These are phyloP conservation scores for Styela plicata DNA, from an alignment of 23 tunicate genomes.

Conservation along the genomic window DNA sequence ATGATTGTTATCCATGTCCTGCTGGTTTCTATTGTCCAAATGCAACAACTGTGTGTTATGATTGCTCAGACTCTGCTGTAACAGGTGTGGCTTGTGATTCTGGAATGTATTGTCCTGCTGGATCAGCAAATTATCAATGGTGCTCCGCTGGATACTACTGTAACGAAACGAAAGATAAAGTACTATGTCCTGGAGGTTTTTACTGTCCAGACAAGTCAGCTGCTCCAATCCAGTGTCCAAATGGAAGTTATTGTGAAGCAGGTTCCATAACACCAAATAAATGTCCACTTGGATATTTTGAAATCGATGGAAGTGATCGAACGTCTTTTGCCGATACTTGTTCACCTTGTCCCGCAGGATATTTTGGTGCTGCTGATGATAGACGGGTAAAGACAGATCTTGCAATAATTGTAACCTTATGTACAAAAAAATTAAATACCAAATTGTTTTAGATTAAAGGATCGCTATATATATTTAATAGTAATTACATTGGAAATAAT, in stretches of 20 bases:
- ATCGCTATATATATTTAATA: no score
- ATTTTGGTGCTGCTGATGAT: slow-evolving; percentile 55
- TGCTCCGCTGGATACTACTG: slow-evolving; percentile 89
- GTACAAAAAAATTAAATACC: no score
- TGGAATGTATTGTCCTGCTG: slow-evolving; percentile 78
- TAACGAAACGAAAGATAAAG: slow-evolving; percentile 49
- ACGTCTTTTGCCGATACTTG: slow-evolving; percentile 77
- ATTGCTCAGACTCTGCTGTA: slow-evolving; percentile 87
- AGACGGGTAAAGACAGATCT: slow-evolving; percentile 71
- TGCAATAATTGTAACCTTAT: no score
- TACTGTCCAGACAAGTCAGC: slow-evolving; percentile 84
- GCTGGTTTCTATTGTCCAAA: slow-evolving; percentile 91
- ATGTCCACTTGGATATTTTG: slow-evolving; percentile 88
- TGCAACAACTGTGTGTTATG: slow-evolving; percentile 80
- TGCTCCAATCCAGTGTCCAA: slow-evolving; percentile 68
- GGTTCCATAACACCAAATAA: slow-evolving; percentile 36
- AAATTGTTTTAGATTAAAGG: no score
- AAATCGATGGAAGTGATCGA: slow-evolving; percentile 49
- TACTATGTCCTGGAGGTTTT: slow-evolving; percentile 58
- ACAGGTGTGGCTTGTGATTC: slow-evolving; percentile 72
- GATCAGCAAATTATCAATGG: slow-evolving; percentile 44
- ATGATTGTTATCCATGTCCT: slow-evolving; percentile 69
- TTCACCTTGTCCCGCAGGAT: slow-evolving; percentile 72
- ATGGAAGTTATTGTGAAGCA: slow-evolving; percentile 68
- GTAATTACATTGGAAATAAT: no score